A percentile compares a stretch with the other conserved stretches of the same genome.
Evolutionary conservation across 2,113 vertebrate genomes (phyloP).

Genomic region (Willisornis vidua): DNA sequence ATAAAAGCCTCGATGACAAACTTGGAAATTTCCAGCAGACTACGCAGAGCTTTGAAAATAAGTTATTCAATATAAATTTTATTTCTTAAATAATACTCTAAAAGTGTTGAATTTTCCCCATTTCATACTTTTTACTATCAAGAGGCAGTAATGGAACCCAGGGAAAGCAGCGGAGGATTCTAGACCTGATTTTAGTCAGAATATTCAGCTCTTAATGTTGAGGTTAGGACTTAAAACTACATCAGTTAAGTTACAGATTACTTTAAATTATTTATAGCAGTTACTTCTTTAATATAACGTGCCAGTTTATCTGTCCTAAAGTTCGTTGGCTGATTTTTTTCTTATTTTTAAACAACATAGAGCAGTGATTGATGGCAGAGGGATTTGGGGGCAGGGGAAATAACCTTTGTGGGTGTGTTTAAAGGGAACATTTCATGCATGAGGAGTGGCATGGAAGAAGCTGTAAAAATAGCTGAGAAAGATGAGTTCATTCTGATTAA

Average conservation of each 20-base stretch:
- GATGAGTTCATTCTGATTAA: not conserved
- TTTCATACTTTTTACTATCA: not conserved
- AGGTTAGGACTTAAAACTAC: not conserved
- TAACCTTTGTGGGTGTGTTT: not conserved
- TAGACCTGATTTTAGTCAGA: not conserved
- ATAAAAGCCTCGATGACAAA: not conserved
- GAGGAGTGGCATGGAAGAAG: not conserved
- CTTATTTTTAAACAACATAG: not conserved
- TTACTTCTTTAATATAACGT: not conserved
- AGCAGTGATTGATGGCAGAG: not conserved
- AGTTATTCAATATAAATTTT: not conserved
- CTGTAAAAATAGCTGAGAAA: not conserved
- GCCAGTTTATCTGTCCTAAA: not conserved
- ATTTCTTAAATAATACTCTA: not conserved
- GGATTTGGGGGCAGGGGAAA: not conserved
- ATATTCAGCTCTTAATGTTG: not conserved
- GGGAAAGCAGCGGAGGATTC: not conserved
- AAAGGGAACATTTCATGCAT: not conserved
- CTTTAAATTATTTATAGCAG: slow-evolving; percentile 6
- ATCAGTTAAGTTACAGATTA: not conserved
- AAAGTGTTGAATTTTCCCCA: not conserved
- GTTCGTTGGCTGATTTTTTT: not conserved
- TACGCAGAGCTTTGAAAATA: not conserved
- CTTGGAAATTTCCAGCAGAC: not conserved
- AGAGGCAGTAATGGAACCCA: not conserved